Conservation (phyloP, 2,888 invertebrate genomes). For the Tinea semifulvella region DNA sequence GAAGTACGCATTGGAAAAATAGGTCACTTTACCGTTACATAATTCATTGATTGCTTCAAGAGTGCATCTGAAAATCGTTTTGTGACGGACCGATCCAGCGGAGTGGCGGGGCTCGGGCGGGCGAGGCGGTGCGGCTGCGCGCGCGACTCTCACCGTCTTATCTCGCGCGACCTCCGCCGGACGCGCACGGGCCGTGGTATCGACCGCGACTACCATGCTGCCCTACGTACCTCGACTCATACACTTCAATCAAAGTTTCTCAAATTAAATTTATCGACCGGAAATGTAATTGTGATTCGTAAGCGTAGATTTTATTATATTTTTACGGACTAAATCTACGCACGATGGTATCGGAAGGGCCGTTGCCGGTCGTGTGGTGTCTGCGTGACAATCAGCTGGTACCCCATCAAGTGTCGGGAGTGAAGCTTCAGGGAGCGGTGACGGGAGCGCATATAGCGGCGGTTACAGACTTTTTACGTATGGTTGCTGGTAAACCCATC, state of each 20-base stretch:
- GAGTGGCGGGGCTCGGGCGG: constrained; percentile 34
- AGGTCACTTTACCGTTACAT: constrained; percentile 56
- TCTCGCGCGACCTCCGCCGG: constrained; percentile 65
- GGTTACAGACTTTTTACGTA: constrained; percentile 70
- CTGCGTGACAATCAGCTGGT: constrained; percentile 73
- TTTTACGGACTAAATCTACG: neutral
- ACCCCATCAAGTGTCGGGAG: constrained; percentile 73
- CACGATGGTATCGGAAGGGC: constrained; percentile 71
- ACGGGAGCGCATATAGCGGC: constrained; percentile 73
- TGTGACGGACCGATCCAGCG: constrained; percentile 42
- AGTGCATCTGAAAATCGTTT: constrained; percentile 55
- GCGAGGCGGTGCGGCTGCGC: constrained; percentile 37
- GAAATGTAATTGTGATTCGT: neutral
- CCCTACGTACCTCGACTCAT: neutral
- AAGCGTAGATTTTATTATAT: neutral
- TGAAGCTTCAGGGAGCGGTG: constrained; percentile 71
- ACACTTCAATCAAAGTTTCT: constrained; percentile 1
- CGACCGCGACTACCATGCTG: neutral
- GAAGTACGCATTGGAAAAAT: constrained; percentile 27
- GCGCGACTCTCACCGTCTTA: constrained; percentile 64
- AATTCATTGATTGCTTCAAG: constrained; percentile 34
- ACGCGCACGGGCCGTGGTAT: constrained; percentile 55
- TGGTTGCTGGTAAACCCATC: constrained; percentile 71
- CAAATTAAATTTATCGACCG: neutral
- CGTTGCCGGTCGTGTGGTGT: constrained; percentile 73